phyloP scores from a whole-genome alignment of 1,140 invertebrate genomes.

The Caenorhabditis brenneri region DNA sequence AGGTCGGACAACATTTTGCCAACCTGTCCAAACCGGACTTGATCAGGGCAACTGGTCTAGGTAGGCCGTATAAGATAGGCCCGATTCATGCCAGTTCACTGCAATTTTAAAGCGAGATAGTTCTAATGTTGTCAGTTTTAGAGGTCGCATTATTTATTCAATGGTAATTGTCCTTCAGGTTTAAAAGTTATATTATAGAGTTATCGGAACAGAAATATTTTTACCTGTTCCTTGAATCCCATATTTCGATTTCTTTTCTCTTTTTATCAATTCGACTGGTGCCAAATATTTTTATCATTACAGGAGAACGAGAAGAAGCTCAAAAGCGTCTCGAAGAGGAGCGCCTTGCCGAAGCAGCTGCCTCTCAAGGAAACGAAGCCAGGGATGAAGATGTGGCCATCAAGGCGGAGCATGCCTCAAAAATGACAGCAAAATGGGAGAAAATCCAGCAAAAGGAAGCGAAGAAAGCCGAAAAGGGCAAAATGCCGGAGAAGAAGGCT shows the following conservation, averaged over 20 bases:
- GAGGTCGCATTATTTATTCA: too few relatives aligned
- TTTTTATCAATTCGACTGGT: background rate
- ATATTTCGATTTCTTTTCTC: background rate
- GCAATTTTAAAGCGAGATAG: too few relatives aligned
- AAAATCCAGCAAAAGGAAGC: conserved; percentile 71
- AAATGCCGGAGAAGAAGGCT: conserved; percentile 67
- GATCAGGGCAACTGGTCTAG: too few relatives aligned
- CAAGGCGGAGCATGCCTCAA: conserved; percentile 66
- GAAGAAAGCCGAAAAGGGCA: conserved; percentile 69
- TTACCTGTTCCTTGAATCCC: background rate
- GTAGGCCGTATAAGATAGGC: too few relatives aligned
- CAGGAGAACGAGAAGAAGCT: conserved; percentile 67
- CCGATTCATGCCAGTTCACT: too few relatives aligned
- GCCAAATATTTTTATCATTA: background rate
- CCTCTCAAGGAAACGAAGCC: conserved; percentile 24
- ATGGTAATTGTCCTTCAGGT: too few relatives aligned
- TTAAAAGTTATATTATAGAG: too few relatives aligned
- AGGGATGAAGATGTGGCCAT: conserved; percentile 39
- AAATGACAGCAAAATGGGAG: conserved; percentile 71
- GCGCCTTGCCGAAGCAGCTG: background rate
- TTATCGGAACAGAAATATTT: background rate
- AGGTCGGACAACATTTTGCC: too few relatives aligned
- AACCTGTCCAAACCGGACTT: too few relatives aligned
- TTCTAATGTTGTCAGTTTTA: too few relatives aligned
- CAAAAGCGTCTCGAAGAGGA: conserved; percentile 54